Evolutionary conservation across 2,888 invertebrate genomes (phyloP).

Genomic region (Apodemia zela): DNA sequence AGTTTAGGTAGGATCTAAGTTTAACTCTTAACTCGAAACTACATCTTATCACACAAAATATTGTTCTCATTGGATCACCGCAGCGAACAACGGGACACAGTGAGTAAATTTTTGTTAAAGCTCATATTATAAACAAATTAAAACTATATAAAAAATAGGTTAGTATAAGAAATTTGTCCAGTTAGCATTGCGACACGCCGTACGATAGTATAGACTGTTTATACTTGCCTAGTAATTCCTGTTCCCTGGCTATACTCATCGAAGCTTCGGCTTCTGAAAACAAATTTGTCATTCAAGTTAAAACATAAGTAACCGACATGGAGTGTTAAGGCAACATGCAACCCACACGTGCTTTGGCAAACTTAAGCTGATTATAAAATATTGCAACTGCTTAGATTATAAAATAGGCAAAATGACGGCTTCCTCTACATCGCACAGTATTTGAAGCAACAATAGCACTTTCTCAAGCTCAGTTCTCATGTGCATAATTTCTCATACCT

Average conservation of each 20-base stretch:
- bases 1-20: too few species aligned
- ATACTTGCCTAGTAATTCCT: slow-evolving; percentile 80
- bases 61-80: too few species aligned
- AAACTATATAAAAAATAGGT: too few species aligned
- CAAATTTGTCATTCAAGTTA: slow-evolving; percentile 17
- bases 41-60: too few species aligned
- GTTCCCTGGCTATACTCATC: slow-evolving; percentile 85
- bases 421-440: neutral
- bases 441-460: slow-evolving; percentile 5
- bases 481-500: slow-evolving; percentile 66
- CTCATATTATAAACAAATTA: too few species aligned
- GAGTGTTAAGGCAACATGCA: neutral
- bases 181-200: too few species aligned
- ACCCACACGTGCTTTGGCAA: neutral
- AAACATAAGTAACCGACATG: neutral
- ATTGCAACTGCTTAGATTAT: neutral
- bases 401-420: neutral
- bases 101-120: too few species aligned
- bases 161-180: too few species aligned
- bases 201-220: neutral
- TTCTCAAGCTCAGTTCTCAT: neutral
- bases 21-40: too few species aligned
- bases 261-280: slow-evolving; percentile 84
- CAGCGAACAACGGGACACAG: too few species aligned
- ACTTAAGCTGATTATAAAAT: neutral